A percentile compares a stretch with the other conserved stretches of the same genome.
These are phyloP conservation scores for Eidolon dupreanum DNA, from an alignment of 2,797 vertebrate genomes.

Conservation along the genomic window DNA sequence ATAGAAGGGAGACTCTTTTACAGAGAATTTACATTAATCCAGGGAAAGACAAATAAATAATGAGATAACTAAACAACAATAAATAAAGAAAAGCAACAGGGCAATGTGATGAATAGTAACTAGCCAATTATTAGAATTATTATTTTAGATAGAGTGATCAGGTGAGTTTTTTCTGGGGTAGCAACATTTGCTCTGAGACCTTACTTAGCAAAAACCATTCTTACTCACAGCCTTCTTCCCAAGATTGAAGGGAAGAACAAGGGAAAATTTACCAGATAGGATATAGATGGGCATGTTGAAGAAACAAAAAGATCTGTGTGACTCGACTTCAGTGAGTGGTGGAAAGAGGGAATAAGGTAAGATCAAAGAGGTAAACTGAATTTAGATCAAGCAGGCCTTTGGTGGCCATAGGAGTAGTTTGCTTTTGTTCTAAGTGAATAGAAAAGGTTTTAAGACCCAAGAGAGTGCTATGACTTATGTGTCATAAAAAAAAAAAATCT, in stretches of 20 bases:
- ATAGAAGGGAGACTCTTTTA: background rate
- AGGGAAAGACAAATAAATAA: background rate
- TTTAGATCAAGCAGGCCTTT: background rate
- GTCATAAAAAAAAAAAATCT: background rate
- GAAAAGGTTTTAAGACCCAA: background rate
- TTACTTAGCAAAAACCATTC: background rate
- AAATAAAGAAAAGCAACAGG: background rate
- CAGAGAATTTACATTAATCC: background rate
- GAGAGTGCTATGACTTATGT: background rate
- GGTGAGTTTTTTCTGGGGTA: background rate
- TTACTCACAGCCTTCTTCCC: background rate
- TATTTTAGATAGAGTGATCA: background rate
- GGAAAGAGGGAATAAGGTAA: background rate
- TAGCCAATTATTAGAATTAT: background rate
- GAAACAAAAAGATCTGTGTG: background rate
- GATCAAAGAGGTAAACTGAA: background rate
- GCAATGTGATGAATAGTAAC: background rate
- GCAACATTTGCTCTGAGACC: background rate
- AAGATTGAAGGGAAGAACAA: background rate
- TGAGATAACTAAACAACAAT: background rate
- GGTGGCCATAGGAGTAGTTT: background rate
- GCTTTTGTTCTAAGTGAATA: background rate
- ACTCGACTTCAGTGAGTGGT: fast-evolving
- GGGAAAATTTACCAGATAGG: background rate
- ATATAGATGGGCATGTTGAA: too few species aligned